Evolutionary conservation across 2,888 invertebrate genomes (phyloP).

Genomic region (Dascillus cervinus): DNA sequence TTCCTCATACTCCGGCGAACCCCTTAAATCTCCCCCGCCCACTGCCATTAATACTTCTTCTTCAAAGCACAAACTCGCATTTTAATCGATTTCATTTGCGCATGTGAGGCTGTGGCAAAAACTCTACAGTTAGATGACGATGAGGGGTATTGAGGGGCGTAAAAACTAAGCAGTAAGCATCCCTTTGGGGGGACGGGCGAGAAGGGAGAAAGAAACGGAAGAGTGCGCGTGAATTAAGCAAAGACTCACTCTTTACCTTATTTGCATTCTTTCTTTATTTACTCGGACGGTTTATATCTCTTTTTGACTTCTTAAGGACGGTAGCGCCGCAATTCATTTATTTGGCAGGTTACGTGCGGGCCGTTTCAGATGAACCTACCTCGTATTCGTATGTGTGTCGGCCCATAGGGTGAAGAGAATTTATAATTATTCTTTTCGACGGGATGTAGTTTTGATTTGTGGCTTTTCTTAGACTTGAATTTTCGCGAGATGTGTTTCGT

Average conservation of each 20-base stretch:
- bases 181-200: constrained; percentile 22
- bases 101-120: constrained; percentile 53
- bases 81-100: constrained; percentile 64
- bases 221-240: constrained; percentile 44
- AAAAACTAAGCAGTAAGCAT: constrained; percentile 33
- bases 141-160: constrained; percentile 29
- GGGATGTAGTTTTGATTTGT: constrained; percentile 23
- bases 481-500: constrained; percentile 15
- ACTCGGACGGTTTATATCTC: constrained; percentile 21
- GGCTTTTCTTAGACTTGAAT: constrained; percentile 16
- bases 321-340: constrained; percentile 7
- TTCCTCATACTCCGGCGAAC: constrained; percentile 21
- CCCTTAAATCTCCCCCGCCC: constrained; percentile 30
- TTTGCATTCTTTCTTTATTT: constrained; percentile 39
- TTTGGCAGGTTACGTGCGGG: constrained; percentile 10
- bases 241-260: constrained; percentile 42
- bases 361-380: constrained; percentile 5
- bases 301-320: constrained; percentile 15
- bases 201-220: constrained; percentile 43
- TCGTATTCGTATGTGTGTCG: constrained; percentile 20
- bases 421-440: constrained; percentile 31
- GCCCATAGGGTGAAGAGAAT: constrained; percentile 26
- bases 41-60: constrained; percentile 46
- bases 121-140: constrained; percentile 40
- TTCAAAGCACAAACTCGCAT: constrained; percentile 55